Evolutionary conservation across 2,888 invertebrate species (phyloP).

Genomic region (Drosophila mercatorum): DNA sequence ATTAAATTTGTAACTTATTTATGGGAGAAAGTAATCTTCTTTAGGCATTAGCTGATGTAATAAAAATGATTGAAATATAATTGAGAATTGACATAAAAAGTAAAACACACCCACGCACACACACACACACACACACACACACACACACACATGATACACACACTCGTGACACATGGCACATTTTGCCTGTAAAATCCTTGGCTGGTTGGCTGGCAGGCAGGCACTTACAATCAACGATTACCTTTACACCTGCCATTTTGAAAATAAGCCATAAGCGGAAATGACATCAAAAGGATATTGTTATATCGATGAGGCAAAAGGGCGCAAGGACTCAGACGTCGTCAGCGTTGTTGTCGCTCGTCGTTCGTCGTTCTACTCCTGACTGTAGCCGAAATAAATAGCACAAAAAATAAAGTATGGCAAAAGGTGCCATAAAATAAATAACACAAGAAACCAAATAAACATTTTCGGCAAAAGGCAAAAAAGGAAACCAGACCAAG

Average conservation of each 20-base stretch:
- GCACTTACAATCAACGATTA: constrained; percentile 80
- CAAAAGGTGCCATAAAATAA: constrained; percentile 80
- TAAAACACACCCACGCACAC: constrained; percentile 30
- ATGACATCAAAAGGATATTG: constrained; percentile 79
- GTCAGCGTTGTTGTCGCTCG: background rate
- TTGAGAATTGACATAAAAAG: constrained; percentile 79
- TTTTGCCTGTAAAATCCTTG: constrained; percentile 66
- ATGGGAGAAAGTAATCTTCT: constrained; percentile 72
- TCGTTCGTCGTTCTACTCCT: background rate
- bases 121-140: constrained; percentile 9
- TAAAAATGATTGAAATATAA: constrained; percentile 81
- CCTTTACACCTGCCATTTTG: constrained; percentile 79
- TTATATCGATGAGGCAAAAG: constrained; percentile 74
- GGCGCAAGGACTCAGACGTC: constrained; percentile 25
- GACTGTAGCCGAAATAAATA: constrained; percentile 48
- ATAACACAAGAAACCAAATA: constrained; percentile 78
- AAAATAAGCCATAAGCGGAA: constrained; percentile 80
- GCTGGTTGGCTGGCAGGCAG: constrained; percentile 60
- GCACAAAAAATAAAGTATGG: constrained; percentile 73
- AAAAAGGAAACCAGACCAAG: constrained; percentile 41
- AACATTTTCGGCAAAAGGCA: constrained; percentile 68
- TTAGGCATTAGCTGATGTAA: constrained; percentile 75
- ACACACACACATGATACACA: background rate
- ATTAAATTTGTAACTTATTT: constrained; percentile 76
- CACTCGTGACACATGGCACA: constrained; percentile 17